Conservation (phyloP, 1,140 invertebrate genomes). For the Prorops nasuta region DNA sequence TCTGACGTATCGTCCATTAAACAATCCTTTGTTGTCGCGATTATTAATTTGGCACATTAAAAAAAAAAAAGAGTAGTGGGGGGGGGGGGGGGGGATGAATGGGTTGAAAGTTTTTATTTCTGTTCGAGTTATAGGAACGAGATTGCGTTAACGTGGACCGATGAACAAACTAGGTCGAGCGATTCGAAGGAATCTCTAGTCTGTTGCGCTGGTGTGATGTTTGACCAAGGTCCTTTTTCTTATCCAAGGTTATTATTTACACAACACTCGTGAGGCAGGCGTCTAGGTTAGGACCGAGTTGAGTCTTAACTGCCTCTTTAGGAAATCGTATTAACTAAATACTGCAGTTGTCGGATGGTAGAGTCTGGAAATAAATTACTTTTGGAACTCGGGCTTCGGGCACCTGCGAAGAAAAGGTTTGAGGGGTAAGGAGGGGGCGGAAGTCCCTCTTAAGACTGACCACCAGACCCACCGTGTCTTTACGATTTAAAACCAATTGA, state of each 20-base stretch:
- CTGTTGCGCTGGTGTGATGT: no score
- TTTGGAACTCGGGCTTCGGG: slow-evolving; percentile 11
- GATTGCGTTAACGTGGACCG: no score
- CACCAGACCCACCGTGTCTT: slow-evolving; percentile 24
- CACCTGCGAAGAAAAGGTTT: slow-evolving; percentile 3
- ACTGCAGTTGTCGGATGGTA: slow-evolving; percentile 24
- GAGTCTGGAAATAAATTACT: slow-evolving; percentile 27
- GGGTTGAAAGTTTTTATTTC: no score
- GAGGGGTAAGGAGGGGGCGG: slow-evolving; percentile 17
- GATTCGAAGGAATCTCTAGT: no score
- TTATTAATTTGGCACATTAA: no score
- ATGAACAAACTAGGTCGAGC: no score
- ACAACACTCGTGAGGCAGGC: slow-evolving; percentile 32
- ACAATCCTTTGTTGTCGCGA: no score
- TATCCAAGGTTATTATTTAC: slow-evolving; percentile 22
- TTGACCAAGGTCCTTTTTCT: no score
- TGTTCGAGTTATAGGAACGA: no score
- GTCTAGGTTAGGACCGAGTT: slow-evolving; percentile 17
- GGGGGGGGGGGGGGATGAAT: no score
- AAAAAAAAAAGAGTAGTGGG: no score
- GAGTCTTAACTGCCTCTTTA: slow-evolving; percentile 31
- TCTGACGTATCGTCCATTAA: no score
- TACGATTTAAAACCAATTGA: slow-evolving; percentile 29
- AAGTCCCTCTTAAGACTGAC: slow-evolving; percentile 5
- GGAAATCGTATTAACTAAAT: slow-evolving; percentile 38